These are phyloP conservation scores for Sebastes nivosus DNA, from an alignment of 2,797 vertebrate genomes.

Conservation along the genomic window DNA sequence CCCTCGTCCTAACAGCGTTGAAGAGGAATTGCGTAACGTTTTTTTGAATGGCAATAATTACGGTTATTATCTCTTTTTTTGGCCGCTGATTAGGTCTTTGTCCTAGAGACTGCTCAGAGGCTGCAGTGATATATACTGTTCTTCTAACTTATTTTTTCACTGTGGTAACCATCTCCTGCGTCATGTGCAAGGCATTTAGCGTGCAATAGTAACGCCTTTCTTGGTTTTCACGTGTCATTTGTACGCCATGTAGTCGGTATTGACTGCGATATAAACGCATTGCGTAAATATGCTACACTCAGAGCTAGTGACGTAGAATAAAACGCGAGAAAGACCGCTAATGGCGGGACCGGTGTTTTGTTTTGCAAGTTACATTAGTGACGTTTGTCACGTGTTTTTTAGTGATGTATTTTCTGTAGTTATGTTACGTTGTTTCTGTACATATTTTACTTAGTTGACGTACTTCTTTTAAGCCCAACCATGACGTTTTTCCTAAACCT, in stretches of 20 bases:
- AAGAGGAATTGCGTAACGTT: conserved; percentile 3
- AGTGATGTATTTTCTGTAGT: too few relatives aligned
- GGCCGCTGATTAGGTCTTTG: conserved; percentile 56
- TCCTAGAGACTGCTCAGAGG: background rate
- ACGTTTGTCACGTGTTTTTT: background rate
- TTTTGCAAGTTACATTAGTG: background rate
- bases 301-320: background rate
- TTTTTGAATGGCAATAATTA: conserved; percentile 40
- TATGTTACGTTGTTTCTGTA: background rate
- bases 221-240: background rate
- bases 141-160: background rate
- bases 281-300: too few relatives aligned
- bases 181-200: too few relatives aligned
- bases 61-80: conserved; percentile 29
- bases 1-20: background rate
- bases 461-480: background rate
- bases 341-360: background rate
- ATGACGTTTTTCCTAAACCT: background rate
- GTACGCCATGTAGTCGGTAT: too few relatives aligned
- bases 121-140: background rate
- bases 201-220: too few relatives aligned
- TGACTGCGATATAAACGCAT: too few relatives aligned
- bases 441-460: background rate
- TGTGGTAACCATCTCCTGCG: background rate
- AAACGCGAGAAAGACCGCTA: background rate